Evolutionary conservation across 2,888 invertebrate species (phyloP).

Genomic region (Microplitis manilae): DNA sequence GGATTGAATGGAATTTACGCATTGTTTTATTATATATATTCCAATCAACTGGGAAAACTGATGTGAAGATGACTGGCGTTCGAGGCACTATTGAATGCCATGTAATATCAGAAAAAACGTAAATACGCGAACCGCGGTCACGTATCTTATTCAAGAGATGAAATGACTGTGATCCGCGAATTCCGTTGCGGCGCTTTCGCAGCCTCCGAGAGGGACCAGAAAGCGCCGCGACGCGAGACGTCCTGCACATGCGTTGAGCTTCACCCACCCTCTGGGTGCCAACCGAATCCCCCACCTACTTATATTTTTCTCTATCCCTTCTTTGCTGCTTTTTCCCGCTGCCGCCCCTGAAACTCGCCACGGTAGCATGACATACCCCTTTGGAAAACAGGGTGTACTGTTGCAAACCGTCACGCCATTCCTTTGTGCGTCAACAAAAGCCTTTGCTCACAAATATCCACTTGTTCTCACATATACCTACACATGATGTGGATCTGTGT

Average conservation of each 20-base stretch:
- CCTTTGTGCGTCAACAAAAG: conserved; percentile 67
- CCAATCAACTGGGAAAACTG: background rate
- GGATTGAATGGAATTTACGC: background rate
- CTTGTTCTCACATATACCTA: conserved; percentile 48
- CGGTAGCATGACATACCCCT: conserved; percentile 37
- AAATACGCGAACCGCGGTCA: conserved; percentile 48
- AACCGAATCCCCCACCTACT: conserved; percentile 44
- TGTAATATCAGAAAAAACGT: conserved; percentile 25
- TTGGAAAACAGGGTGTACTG: conserved; percentile 56
- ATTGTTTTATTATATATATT: background rate
- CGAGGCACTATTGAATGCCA: conserved; percentile 23
- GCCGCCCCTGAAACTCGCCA: conserved; percentile 48
- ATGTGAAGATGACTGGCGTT: conserved; percentile 1
- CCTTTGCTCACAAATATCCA: conserved; percentile 43
- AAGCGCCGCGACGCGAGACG: conserved; percentile 69
- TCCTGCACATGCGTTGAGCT: conserved; percentile 72
- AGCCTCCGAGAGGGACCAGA: conserved; percentile 68
- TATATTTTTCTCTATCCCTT: conserved; percentile 42
- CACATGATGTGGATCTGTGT: conserved; percentile 44
- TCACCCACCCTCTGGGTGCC: conserved; percentile 50
- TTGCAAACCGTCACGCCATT: conserved; percentile 63
- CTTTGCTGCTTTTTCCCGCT: conserved; percentile 33
- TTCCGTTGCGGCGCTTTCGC: conserved; percentile 67
- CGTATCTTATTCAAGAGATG: conserved; percentile 67
- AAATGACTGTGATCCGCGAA: conserved; percentile 71